Conservation (phyloP, 1,140 invertebrate genomes). For the Drosophila bocqueti region DNA sequence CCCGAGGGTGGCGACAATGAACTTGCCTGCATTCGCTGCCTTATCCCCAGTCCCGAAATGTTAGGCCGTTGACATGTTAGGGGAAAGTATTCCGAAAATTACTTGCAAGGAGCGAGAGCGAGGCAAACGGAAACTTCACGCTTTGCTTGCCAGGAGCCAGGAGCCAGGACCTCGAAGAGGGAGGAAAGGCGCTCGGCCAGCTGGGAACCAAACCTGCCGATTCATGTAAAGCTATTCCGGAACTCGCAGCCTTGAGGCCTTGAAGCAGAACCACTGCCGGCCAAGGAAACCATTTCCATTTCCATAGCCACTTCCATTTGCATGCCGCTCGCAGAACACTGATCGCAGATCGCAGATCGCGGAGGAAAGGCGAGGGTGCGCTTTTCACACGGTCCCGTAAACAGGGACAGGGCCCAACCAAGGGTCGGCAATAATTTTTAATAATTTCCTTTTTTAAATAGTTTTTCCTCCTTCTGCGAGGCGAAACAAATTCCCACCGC, state of each 20-base stretch:
- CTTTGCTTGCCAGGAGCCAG: conserved; percentile 52
- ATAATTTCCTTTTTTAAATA: conserved; percentile 84
- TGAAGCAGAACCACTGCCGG: conserved; percentile 67
- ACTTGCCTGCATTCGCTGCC: conserved; percentile 60
- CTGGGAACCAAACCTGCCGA: conserved; percentile 45
- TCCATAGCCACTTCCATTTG: conserved; percentile 56
- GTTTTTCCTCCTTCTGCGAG: conserved; percentile 74
- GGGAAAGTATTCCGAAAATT: conserved; percentile 41
- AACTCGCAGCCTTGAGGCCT: conserved; percentile 45
- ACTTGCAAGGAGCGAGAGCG: conserved; percentile 25
- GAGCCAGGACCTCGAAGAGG: conserved; percentile 36
- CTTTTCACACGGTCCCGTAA: conserved; percentile 68
- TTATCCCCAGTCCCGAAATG: conserved; percentile 6
- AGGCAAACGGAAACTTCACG: conserved; percentile 55
- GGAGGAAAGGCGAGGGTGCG: conserved; percentile 57
- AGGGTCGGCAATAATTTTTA: conserved; percentile 80
- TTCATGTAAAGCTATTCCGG: conserved; percentile 65
- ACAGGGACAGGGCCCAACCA: conserved; percentile 15
- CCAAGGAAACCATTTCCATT: conserved; percentile 55
- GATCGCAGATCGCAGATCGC: conserved; percentile 23
- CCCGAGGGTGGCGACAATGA: conserved; percentile 74
- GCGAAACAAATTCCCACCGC: conserved; percentile 73
- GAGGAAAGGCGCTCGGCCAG: conserved; percentile 38
- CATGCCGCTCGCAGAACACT: conserved; percentile 9
- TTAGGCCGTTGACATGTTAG: conserved; percentile 52